These are phyloP conservation scores for Tenthredo scrophulariae DNA, from an alignment of 2,888 invertebrate species.

Conservation along the genomic window DNA sequence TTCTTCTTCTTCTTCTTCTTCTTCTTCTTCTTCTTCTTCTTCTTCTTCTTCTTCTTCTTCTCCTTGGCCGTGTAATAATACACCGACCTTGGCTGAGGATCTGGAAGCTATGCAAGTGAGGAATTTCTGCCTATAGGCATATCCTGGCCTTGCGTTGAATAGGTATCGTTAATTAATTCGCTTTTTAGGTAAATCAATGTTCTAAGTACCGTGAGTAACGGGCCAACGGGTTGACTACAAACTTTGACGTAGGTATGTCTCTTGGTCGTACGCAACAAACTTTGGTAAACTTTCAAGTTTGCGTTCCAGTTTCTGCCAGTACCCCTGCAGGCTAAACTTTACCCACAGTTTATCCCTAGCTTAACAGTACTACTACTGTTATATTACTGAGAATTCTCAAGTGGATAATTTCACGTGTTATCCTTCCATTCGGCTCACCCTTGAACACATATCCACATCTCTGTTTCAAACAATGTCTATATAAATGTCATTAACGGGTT, in stretches of 20 bases:
- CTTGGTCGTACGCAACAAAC: slow-evolving; percentile 39
- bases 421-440: slow-evolving; percentile 54
- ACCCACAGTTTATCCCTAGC: slow-evolving; percentile 44
- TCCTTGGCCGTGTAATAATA: background rate
- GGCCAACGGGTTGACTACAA: slow-evolving; percentile 39
- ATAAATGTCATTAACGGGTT: background rate
- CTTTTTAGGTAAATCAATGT: slow-evolving; percentile 35
- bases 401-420: slow-evolving; percentile 75
- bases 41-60: background rate
- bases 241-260: slow-evolving; percentile 45
- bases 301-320: slow-evolving; percentile 30
- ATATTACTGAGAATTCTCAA: slow-evolving; percentile 70
- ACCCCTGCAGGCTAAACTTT: background rate
- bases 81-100: slow-evolving; percentile 17
- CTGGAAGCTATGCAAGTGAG: background rate
- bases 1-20: background rate
- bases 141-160: background rate
- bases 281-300: slow-evolving; percentile 46
- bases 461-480: background rate
- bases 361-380: slow-evolving; percentile 32
- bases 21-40: background rate
- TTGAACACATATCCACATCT: background rate
- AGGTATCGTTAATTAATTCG: slow-evolving; percentile 31
- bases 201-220: slow-evolving; percentile 39
- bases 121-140: background rate